These are phyloP conservation scores for Spheniscus mendiculus DNA, from an alignment of 2,113 vertebrate genomes.

Conservation along the genomic window DNA sequence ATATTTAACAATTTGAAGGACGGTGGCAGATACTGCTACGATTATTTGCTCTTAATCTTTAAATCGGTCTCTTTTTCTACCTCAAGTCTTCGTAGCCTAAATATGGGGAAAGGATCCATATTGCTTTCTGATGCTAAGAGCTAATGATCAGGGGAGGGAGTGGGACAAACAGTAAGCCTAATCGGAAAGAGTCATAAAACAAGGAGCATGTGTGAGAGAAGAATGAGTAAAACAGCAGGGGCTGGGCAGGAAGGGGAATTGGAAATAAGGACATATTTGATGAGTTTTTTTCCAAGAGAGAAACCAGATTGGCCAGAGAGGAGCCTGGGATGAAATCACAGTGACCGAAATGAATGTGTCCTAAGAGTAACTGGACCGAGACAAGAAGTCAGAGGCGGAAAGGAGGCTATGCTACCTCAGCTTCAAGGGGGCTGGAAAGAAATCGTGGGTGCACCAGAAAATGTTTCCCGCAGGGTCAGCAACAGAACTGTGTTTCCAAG, in stretches of 20 bases:
- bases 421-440: not conserved
- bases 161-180: not conserved
- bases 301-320: not conserved
- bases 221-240: not conserved
- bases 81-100: not conserved
- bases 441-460: not conserved
- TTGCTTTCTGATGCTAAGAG: not conserved
- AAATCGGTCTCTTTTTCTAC: not conserved
- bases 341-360: not conserved
- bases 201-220: not conserved
- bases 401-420: not conserved
- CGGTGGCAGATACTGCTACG: accelerated
- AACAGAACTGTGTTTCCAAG: not conserved
- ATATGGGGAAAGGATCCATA: not conserved
- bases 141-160: not conserved
- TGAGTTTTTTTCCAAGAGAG: not conserved
- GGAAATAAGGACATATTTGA: not conserved
- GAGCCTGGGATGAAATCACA: not conserved
- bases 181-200: not conserved
- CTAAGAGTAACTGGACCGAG: not conserved
- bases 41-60: not conserved
- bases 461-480: not conserved
- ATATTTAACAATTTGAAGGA: not conserved
- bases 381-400: not conserved
- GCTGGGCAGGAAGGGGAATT: not conserved